Evolutionary conservation across 1,140 invertebrate species (phyloP).

Genomic region (Sitodiplosis mosellana): DNA sequence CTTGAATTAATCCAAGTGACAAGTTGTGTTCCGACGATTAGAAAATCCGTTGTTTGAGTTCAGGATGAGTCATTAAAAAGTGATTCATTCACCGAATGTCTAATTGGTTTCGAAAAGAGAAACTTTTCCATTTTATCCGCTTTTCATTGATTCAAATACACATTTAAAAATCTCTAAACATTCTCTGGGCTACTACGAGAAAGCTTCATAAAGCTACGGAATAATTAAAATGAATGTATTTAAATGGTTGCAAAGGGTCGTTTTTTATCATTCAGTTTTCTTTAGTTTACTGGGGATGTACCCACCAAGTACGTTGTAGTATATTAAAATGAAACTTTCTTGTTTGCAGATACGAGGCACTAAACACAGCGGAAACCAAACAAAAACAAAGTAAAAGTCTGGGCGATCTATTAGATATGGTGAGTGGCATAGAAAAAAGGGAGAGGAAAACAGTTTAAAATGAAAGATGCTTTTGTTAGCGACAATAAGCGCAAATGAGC

Average conservation of each 20-base stretch:
- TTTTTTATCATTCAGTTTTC: too few species aligned
- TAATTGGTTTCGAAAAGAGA: neutral
- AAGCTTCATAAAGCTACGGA: too few species aligned
- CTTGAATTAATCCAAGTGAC: too few species aligned
- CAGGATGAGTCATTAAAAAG: neutral
- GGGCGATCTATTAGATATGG: constrained; percentile 3
- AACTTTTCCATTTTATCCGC: neutral
- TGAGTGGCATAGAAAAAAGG: neutral
- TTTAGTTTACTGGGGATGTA: too few species aligned
- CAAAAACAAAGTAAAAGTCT: constrained; percentile 7
- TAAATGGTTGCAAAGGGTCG: too few species aligned
- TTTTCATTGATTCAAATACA: neutral
- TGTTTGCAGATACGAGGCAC: constrained; percentile 16
- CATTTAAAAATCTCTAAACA: neutral
- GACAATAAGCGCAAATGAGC: too few species aligned
- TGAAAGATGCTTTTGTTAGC: too few species aligned
- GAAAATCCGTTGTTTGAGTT: neutral
- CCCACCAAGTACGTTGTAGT: too few species aligned
- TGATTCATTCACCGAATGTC: neutral
- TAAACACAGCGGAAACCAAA: constrained; percentile 8
- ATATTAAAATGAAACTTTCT: neutral
- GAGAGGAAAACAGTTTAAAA: too few species aligned
- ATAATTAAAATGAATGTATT: too few species aligned
- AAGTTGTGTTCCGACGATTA: too few species aligned
- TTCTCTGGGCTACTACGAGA: neutral